A percentile compares a stretch with the other conserved stretches of the same genome.
Conservation (phyloP, 2,797 vertebrate genomes). For the Varecia variegata region DNA sequence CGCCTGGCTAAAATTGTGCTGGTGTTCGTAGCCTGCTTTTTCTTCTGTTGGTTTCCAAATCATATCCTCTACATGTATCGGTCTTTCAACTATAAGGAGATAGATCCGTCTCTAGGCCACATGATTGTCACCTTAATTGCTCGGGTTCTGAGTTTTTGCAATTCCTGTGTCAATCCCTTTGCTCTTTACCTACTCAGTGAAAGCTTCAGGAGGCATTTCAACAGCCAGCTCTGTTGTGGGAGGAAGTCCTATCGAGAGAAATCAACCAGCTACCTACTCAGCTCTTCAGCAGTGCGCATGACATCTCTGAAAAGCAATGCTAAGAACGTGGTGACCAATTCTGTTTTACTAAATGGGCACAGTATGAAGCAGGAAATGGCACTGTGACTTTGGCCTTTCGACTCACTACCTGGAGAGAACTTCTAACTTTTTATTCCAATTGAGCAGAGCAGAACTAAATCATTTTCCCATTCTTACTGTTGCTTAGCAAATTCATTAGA, state of each 20-base stretch:
- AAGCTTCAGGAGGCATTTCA: slow-evolving; percentile 89
- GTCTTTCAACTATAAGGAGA: slow-evolving; percentile 87
- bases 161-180: slow-evolving; percentile 90
- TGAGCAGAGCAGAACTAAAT: neutral
- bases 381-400: slow-evolving; percentile 81
- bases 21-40: slow-evolving; percentile 89
- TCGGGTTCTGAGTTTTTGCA: slow-evolving; percentile 88
- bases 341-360: slow-evolving; percentile 86
- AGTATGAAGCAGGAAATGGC: slow-evolving; percentile 87
- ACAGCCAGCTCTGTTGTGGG: slow-evolving; percentile 89
- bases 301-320: slow-evolving; percentile 92
- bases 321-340: slow-evolving; percentile 83
- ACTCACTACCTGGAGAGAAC: neutral
- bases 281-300: slow-evolving; percentile 92
- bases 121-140: slow-evolving; percentile 87
- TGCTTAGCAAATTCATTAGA: slow-evolving; percentile 14
- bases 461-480: neutral
- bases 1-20: slow-evolving; percentile 90
- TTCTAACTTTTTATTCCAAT: neutral
- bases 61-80: slow-evolving; percentile 89
- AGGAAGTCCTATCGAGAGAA: slow-evolving; percentile 82
- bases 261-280: slow-evolving; percentile 89
- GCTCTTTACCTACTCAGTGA: slow-evolving; percentile 89
- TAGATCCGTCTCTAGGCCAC: slow-evolving; percentile 86
- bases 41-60: slow-evolving; percentile 90